Conservation (phyloP, 2,113 vertebrate species). For the Melanerpes aurifrons region DNA sequence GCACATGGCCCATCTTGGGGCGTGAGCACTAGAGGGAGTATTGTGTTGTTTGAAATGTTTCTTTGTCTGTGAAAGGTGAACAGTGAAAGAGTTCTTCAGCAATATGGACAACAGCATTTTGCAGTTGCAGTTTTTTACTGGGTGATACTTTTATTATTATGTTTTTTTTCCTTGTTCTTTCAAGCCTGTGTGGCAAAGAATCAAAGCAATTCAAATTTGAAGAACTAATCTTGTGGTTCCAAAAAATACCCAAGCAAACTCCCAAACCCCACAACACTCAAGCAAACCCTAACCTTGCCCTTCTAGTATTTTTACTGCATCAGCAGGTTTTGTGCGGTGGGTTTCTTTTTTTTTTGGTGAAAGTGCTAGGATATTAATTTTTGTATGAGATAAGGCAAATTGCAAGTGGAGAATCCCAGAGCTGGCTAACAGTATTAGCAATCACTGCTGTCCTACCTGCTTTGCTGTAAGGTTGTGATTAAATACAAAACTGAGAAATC, state of each 20-base stretch:
- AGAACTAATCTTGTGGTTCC: not conserved
- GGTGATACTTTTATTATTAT: too few species aligned
- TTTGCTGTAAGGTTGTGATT: not conserved
- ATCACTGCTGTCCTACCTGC: not conserved
- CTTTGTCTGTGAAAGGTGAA: not conserved
- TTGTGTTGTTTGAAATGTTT: not conserved
- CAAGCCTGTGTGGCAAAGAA: not conserved
- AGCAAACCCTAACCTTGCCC: not conserved
- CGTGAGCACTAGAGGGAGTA: not conserved
- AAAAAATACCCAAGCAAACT: not conserved
- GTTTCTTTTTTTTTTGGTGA: not conserved
- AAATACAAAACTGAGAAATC: constrained; percentile 27
- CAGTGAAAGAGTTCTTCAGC: not conserved
- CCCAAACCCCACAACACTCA: not conserved
- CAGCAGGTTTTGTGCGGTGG: not conserved
- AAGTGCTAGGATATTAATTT: not conserved
- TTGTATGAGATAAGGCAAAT: not conserved
- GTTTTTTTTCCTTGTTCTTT: not conserved
- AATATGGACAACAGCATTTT: not conserved
- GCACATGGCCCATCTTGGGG: too few species aligned
- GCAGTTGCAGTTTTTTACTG: not conserved
- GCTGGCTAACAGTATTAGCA: not conserved
- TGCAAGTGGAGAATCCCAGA: constrained; percentile 1
- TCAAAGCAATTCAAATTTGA: not conserved
- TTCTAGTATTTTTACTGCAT: not conserved